Evolutionary conservation across 2,797 vertebrate genomes (phyloP), one percentile per base, ranked within the genome.

Genomic region (Champsocephalus esox): DNA sequence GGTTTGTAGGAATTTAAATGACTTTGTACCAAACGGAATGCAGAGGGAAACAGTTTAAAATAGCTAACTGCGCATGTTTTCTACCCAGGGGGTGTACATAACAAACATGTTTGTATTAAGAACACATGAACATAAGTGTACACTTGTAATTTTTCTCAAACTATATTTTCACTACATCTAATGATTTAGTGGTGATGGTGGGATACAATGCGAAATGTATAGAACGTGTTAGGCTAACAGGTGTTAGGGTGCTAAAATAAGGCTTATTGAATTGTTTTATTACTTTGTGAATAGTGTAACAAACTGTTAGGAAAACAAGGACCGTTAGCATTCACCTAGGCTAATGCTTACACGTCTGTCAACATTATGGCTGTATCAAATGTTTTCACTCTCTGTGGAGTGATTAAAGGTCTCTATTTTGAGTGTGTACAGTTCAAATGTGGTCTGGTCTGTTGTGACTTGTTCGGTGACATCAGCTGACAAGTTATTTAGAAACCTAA

Each of bases 41-140:
- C 10, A 74, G n/a, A 57, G 24, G 11, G n/a, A 71, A 56, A 72
- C 17, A 58, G 7, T 21, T 38, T 19, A 4, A 55, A 61, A 57
- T 10, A 50, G 7, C 6, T 3, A 16, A 19, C 12, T 57, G 21
- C 14, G 1, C 11, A 64, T 16, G 13, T 3, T 51, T 9, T 60
- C 0, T 16, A 34, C 9, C 11, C 5, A 46, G 13, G 28, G 9
- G 1, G 11, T 13, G 12, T 38, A 28, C 38, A 12, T 13, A 43
- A 55, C 16, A 59, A n/a, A 45, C 51, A 14, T 41, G 9, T 9
- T 24, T 65, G 32, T 12, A 49, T 9, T 54, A 2, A 34, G n/a
- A 12, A n/a, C n/a, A 45, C 21, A 17, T 6, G 2, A 32, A 56
- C 2, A 57, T 0, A 46, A 3, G 41, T 9, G 12, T 21, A n/a